These are phyloP conservation scores for Cynaeus angustus DNA, from an alignment of 2,888 invertebrate genomes.

Conservation along the genomic window DNA sequence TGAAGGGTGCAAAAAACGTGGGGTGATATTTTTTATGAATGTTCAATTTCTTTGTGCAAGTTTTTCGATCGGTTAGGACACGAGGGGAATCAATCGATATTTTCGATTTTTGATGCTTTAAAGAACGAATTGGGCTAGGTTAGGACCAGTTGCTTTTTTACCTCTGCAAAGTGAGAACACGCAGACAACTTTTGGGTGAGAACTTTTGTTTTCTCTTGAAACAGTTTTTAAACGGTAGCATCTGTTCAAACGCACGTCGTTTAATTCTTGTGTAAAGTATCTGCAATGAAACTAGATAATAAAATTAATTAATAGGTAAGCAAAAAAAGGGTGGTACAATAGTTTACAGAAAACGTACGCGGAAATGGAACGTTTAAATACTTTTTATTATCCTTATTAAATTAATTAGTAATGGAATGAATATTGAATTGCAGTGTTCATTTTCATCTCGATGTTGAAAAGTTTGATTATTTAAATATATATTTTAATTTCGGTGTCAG, in stretches of 20 bases:
- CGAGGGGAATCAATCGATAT: constrained; percentile 69
- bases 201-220: constrained; percentile 13
- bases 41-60: constrained; percentile 67
- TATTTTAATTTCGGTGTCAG: too few species aligned
- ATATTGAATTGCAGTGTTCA: too few species aligned
- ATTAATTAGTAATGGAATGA: too few species aligned
- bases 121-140: constrained; percentile 65
- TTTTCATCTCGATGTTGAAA: too few species aligned
- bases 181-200: constrained; percentile 18
- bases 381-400: too few species aligned
- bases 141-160: constrained; percentile 66
- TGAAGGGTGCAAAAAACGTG: constrained; percentile 67
- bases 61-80: constrained; percentile 65
- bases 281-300: too few species aligned
- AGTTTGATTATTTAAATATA: too few species aligned
- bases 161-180: constrained; percentile 62
- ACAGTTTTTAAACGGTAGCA: not conserved
- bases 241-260: not conserved
- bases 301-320: too few species aligned
- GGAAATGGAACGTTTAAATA: too few species aligned
- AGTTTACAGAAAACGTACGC: too few species aligned
- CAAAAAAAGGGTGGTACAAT: too few species aligned
- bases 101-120: constrained; percentile 67
- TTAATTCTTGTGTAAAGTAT: too few species aligned
- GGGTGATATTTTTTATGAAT: constrained; percentile 70